Evolutionary conservation across 1,140 invertebrate genomes (phyloP).

Genomic region (Latrodectus geometricus): DNA sequence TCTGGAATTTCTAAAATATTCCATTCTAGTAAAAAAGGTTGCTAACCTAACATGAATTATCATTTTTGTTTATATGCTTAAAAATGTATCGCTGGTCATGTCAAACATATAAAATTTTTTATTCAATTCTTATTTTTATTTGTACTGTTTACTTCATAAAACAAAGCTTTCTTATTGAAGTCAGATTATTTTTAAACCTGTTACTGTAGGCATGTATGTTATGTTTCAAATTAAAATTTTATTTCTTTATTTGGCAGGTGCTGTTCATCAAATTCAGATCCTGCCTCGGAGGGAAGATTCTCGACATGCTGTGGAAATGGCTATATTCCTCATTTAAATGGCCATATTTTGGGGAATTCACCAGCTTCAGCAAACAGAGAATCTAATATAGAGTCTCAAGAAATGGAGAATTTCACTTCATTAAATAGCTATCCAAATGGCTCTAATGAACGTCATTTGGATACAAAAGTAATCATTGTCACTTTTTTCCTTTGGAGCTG

Average conservation of each 20-base stretch:
- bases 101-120: too few species aligned
- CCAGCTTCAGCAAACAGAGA: constrained; percentile 18
- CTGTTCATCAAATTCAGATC: constrained; percentile 66
- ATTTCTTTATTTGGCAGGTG: constrained; percentile 37
- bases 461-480: constrained; percentile 70
- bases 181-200: too few species aligned
- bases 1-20: too few species aligned
- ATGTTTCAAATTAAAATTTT: too few species aligned
- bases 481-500: not conserved
- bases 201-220: too few species aligned
- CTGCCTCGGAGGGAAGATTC: constrained; percentile 66
- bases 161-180: too few species aligned
- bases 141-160: too few species aligned
- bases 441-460: constrained; percentile 66
- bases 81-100: too few species aligned
- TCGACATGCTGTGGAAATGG: constrained; percentile 65
- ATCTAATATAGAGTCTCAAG: constrained; percentile 65
- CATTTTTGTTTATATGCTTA: too few species aligned
- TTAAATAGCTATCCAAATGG: constrained; percentile 65
- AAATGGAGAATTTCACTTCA: constrained; percentile 68
- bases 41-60: too few species aligned
- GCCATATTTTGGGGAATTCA: constrained; percentile 61
- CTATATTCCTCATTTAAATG: constrained; percentile 61
- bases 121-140: too few species aligned
- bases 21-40: too few species aligned